Conservation (phyloP, 2,888 invertebrate species). For the Spisula subtruncata region DNA sequence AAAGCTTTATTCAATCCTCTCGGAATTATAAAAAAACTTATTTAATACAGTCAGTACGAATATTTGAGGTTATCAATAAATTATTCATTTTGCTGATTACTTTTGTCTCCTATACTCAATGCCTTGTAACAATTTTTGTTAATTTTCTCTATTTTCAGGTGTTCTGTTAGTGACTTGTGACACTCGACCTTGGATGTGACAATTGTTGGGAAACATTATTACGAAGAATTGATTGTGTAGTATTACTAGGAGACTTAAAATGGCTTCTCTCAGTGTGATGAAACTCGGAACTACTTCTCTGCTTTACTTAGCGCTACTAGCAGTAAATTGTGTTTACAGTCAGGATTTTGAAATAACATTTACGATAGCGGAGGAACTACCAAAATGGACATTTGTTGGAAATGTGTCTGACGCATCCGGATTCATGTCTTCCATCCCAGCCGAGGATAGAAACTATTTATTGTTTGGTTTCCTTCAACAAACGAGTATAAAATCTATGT, state of each 20-base stretch:
- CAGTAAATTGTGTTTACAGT: conserved; percentile 27
- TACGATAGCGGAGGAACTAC: conserved; percentile 50
- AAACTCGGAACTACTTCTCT: conserved; percentile 24
- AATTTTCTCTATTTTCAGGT: background rate
- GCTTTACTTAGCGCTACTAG: conserved; percentile 21
- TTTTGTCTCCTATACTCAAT: background rate
- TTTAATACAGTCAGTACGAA: background rate
- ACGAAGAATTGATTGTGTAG: background rate
- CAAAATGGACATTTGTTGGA: conserved; percentile 62
- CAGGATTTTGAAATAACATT: conserved; percentile 67
- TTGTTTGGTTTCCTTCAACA: conserved; percentile 67
- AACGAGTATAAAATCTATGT: conserved; percentile 67
- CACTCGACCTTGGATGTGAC: background rate
- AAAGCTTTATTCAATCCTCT: background rate
- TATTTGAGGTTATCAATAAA: background rate
- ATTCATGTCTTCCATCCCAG: conserved; percentile 59
- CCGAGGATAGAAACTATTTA: conserved; percentile 56
- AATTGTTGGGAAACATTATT: background rate
- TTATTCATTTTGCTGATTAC: conserved; percentile 5
- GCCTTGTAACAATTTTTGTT: conserved; percentile 8
- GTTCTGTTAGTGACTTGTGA: background rate
- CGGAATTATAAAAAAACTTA: background rate
- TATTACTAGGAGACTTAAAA: conserved; percentile 12
- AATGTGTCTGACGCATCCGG: conserved; percentile 67
- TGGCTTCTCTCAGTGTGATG: conserved; percentile 18